Conservation (phyloP, 2,797 vertebrate genomes). For the Mus minutoides region DNA sequence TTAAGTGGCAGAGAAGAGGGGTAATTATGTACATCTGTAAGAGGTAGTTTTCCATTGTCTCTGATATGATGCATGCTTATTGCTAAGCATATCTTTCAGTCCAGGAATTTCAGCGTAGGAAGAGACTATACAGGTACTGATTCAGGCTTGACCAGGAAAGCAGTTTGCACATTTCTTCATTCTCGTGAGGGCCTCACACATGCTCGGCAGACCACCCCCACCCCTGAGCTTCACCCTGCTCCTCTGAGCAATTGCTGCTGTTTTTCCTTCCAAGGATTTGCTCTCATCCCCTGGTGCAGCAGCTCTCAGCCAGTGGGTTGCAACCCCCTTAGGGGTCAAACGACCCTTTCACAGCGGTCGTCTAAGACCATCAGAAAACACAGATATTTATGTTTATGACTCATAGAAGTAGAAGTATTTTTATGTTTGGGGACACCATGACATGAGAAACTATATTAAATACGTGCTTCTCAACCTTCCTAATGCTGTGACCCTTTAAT, state of each 20-base stretch:
- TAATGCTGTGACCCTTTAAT: background rate
- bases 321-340: background rate
- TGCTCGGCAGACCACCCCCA: background rate
- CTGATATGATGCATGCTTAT: background rate
- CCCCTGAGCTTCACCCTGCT: background rate
- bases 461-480: background rate
- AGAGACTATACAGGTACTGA: background rate
- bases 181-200: background rate
- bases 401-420: background rate
- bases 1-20: background rate
- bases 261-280: background rate
- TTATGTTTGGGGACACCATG: background rate
- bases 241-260: background rate
- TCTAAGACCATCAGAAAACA: background rate
- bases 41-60: background rate
- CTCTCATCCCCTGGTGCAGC: background rate
- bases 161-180: background rate
- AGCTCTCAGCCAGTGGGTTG: background rate
- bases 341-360: background rate
- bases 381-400: background rate
- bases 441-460: background rate
- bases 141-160: background rate
- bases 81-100: background rate
- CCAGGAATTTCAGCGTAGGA: slow-evolving; percentile 3
- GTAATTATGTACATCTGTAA: background rate